These are phyloP conservation scores for Diadromus collaris DNA, from an alignment of 2,888 invertebrate species.

Conservation along the genomic window DNA sequence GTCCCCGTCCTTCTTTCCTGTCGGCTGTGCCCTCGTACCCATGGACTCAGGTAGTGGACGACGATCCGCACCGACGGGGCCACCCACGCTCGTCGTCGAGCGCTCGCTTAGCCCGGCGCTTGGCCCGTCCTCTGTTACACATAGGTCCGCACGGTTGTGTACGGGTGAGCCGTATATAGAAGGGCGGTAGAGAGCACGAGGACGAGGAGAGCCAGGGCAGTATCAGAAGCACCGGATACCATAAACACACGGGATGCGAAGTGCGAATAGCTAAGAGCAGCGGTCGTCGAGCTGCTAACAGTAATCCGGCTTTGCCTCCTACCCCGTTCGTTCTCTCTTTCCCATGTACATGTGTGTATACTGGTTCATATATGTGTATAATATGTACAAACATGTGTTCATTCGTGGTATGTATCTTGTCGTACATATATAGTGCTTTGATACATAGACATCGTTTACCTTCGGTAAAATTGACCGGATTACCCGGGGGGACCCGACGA, in stretches of 20 bases:
- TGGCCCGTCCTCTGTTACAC: conserved; percentile 20
- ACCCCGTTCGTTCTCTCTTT: conserved; percentile 47
- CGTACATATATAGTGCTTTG: neutral
- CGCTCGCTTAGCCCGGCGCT: conserved; percentile 42
- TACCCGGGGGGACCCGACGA: neutral
- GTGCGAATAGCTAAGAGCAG: conserved; percentile 66
- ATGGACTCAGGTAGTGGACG: conserved; percentile 11
- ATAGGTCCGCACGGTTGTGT: conserved; percentile 8
- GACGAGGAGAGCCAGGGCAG: conserved; percentile 25
- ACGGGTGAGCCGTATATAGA: neutral
- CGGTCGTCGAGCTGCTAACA: conserved; percentile 65
- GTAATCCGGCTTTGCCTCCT: conserved; percentile 67
- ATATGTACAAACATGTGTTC: neutral
- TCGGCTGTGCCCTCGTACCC: conserved; percentile 11
- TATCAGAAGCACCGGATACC: conserved; percentile 52
- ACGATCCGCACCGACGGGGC: conserved; percentile 60
- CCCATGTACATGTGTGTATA: neutral
- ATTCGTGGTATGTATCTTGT: conserved; percentile 5
- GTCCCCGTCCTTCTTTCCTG: conserved; percentile 5
- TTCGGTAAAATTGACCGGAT: conserved; percentile 39
- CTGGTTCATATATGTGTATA: neutral
- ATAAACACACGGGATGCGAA: conserved; percentile 64
- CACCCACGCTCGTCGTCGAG: conserved; percentile 46
- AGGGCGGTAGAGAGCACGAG: conserved; percentile 15
- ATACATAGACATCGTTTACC: conserved; percentile 7